Evolutionary conservation across 2,888 invertebrate species (phyloP).

Genomic region (Pristionchus entomophagus): DNA sequence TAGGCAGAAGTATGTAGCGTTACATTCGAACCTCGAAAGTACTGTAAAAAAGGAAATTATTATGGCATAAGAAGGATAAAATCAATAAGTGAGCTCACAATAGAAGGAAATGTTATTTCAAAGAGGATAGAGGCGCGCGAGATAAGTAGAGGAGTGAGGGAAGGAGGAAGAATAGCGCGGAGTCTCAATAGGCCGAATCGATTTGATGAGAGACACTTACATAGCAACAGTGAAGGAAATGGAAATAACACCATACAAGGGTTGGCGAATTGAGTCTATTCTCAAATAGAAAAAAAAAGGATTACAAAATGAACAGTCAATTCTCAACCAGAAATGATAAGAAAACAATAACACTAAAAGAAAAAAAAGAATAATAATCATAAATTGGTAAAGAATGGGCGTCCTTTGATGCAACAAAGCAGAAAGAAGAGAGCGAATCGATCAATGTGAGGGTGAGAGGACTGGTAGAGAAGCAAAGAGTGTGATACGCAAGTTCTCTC

Average conservation of each 20-base stretch:
- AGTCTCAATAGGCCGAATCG: constrained; percentile 42
- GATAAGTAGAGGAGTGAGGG: not conserved
- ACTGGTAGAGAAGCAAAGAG: constrained; percentile 37
- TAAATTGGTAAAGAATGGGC: not conserved
- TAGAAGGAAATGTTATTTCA: too few species aligned
- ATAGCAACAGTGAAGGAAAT: not conserved
- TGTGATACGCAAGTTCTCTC: not conserved
- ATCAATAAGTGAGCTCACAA: too few species aligned
- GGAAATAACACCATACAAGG: not conserved
- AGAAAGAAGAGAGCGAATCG: constrained; percentile 47
- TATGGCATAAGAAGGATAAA: too few species aligned
- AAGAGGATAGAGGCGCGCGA: too few species aligned
- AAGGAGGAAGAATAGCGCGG: constrained; percentile 28
- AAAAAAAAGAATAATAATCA: not conserved
- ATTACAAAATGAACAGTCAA: too few species aligned
- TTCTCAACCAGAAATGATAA: too few species aligned
- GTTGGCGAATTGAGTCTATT: not conserved
- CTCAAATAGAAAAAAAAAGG: too few species aligned
- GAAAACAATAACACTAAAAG: not conserved
- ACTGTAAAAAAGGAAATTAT: not conserved
- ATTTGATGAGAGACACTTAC: constrained; percentile 15
- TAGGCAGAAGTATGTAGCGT: constrained; percentile 19
- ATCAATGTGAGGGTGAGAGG: constrained; percentile 44
- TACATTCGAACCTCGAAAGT: constrained; percentile 40
- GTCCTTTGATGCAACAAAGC: constrained; percentile 43